Percentiles rank a stretch among this genome's conserved stretches.
Conservation (phyloP, 2,113 vertebrate genomes). For the Spheniscus mendiculus region DNA sequence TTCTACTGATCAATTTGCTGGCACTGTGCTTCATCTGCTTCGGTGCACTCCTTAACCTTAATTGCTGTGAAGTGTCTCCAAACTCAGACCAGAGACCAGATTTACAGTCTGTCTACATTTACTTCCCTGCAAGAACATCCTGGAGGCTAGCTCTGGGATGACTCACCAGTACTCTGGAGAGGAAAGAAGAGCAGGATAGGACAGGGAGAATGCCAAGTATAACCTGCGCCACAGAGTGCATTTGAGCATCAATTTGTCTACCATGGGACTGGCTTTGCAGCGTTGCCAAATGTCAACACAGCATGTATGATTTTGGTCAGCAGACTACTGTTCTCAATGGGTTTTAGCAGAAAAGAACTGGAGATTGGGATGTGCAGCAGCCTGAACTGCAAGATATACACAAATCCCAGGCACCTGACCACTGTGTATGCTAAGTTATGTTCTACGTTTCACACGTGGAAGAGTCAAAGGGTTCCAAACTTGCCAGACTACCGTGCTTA, state of each 20-base stretch:
- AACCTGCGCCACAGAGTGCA: not conserved
- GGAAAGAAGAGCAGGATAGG: not conserved
- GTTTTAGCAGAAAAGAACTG: not conserved
- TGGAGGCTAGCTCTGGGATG: not conserved
- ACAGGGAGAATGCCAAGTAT: not conserved
- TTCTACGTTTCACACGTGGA: not conserved
- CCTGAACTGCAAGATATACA: not conserved
- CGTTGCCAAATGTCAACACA: not conserved
- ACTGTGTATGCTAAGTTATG: not conserved
- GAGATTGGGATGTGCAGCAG: not conserved
- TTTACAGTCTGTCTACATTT: not conserved
- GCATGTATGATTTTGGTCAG: not conserved
- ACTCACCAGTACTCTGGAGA: not conserved
- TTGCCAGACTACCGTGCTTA: not conserved
- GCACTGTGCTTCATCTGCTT: not conserved
- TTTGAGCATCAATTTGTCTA: not conserved
- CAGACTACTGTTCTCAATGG: not conserved
- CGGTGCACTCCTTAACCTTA: not conserved
- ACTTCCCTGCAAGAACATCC: not conserved
- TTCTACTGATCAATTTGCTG: not conserved
- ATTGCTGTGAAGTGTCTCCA: not conserved
- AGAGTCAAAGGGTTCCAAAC: not conserved
- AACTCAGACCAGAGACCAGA: not conserved
- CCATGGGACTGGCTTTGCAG: not conserved
- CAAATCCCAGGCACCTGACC: not conserved